A percentile compares a stretch with the other conserved stretches of the same genome.
These are phyloP conservation scores for Maccullochella peelii DNA, from an alignment of 2,113 vertebrate species.

Conservation along the genomic window DNA sequence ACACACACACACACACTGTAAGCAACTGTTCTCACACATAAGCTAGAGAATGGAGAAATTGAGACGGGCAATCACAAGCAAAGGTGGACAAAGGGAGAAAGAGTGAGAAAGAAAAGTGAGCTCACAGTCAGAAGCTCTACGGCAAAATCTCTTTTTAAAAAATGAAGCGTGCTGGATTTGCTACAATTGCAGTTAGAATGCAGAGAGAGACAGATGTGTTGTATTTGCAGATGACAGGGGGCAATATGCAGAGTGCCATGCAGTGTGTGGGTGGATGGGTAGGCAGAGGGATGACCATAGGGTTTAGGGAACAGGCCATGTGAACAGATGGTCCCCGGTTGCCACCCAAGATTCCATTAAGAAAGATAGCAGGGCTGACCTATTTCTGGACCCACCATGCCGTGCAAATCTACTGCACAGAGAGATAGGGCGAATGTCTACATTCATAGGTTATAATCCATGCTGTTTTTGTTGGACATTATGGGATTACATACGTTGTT, in stretches of 20 bases:
- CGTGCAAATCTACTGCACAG: constrained; percentile 59
- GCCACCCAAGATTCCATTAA: constrained; percentile 82
- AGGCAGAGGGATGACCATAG: constrained; percentile 76
- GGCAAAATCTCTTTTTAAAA: constrained; percentile 1
- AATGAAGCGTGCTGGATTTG: constrained; percentile 22
- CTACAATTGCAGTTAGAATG: constrained; percentile 26
- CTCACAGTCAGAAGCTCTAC: background rate
- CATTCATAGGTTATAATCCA: constrained; percentile 66
- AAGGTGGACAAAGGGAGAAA: background rate
- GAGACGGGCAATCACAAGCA: constrained; percentile 16
- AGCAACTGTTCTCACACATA: constrained; percentile 33
- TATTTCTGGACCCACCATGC: constrained; percentile 74
- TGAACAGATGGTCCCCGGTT: constrained; percentile 81
- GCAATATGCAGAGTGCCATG: constrained; percentile 45
- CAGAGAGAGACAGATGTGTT: constrained; percentile 59
- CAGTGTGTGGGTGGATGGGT: constrained; percentile 54
- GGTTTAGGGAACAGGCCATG: constrained; percentile 67
- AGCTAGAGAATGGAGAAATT: background rate
- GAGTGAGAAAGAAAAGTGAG: background rate
- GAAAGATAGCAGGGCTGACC: constrained; percentile 80
- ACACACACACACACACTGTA: constrained; percentile 8
- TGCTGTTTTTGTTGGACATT: constrained; percentile 60
- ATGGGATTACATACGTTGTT: constrained; percentile 59
- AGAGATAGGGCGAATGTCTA: constrained; percentile 53
- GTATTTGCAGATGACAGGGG: constrained; percentile 63